Conservation (phyloP, 2,113 vertebrate genomes). For the Litocranius walleri region DNA sequence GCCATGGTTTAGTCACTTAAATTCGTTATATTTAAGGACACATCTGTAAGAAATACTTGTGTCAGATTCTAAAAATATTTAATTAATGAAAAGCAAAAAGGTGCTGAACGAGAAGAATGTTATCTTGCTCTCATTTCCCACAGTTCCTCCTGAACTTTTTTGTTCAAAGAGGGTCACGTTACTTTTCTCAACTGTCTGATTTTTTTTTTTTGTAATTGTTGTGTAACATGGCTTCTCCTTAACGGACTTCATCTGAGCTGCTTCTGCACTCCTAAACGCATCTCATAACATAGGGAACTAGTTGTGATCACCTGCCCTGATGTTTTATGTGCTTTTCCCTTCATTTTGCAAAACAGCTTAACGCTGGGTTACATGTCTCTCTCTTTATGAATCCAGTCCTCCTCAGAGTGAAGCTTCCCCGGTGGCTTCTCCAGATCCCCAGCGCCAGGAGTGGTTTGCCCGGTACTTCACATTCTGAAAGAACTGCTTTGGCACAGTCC, state of each 20-base stretch:
- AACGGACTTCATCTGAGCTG: slow-evolving; percentile 67
- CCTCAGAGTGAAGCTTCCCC: slow-evolving; percentile 93
- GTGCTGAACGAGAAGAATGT: slow-evolving; percentile 5
- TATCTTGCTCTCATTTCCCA: neutral
- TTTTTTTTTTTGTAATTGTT: neutral
- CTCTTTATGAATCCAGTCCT: slow-evolving; percentile 88
- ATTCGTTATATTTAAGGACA: slow-evolving; percentile 57
- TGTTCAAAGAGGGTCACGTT: neutral
- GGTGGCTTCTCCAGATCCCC: slow-evolving; percentile 90
- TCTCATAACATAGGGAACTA: neutral
- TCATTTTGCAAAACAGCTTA: slow-evolving; percentile 16
- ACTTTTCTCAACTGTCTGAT: neutral
- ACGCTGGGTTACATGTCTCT: slow-evolving; percentile 73
- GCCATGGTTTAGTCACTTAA: slow-evolving; percentile 28
- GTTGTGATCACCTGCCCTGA: slow-evolving; percentile 10
- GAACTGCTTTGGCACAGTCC: slow-evolving; percentile 75
- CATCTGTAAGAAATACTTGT: slow-evolving; percentile 69
- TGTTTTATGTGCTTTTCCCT: slow-evolving; percentile 41
- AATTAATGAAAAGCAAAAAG: slow-evolving; percentile 72
- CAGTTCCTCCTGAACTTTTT: neutral
- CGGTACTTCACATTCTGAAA: slow-evolving; percentile 99
- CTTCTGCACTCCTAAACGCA: slow-evolving; percentile 71
- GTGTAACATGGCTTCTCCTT: slow-evolving; percentile 52
- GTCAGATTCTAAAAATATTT: slow-evolving; percentile 69
- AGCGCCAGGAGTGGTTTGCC: slow-evolving; percentile 98